phyloP scores from a whole-genome alignment of 2,797 vertebrate species.

The Chloroceryle amazona region DNA sequence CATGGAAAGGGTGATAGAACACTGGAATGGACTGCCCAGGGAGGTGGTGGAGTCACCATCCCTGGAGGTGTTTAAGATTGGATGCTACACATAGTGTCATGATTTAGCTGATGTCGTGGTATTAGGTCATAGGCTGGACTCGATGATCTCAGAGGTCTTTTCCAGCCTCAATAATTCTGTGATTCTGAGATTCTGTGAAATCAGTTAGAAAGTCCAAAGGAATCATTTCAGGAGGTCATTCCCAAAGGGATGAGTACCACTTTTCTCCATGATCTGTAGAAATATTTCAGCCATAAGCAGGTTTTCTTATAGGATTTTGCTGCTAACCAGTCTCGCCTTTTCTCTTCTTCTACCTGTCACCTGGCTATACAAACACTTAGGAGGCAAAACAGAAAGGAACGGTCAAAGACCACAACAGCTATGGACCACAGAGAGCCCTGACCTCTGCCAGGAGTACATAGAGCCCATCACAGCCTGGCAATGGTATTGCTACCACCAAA shows the following conservation, averaged over 20 bases:
- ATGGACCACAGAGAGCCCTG: not conserved
- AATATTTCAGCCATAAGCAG: not conserved
- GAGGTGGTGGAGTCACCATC: too few species aligned
- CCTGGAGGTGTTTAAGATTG: too few species aligned
- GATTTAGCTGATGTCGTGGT: too few species aligned
- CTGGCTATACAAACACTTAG: not conserved
- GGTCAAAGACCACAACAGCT: not conserved
- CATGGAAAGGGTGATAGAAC: too few species aligned
- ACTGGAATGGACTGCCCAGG: too few species aligned
- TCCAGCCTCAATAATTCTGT: too few species aligned
- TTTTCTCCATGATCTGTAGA: not conserved
- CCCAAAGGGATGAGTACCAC: not conserved
- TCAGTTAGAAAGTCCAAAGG: not conserved
- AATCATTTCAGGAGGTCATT: not conserved
- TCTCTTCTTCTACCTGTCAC: not conserved
- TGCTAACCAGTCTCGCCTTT: not conserved
- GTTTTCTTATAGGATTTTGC: not conserved
- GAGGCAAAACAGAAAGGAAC: not conserved
- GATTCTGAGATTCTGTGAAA: not conserved
- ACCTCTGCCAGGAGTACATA: not conserved
- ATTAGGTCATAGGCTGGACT: too few species aligned
- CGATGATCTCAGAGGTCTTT: too few species aligned
- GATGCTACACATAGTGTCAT: too few species aligned
- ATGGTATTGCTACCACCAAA: not conserved
- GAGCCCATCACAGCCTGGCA: not conserved